Base-by-base conservation (phyloP, 2,797 vertebrate genomes). In the Benthosema pterotum region DNA sequence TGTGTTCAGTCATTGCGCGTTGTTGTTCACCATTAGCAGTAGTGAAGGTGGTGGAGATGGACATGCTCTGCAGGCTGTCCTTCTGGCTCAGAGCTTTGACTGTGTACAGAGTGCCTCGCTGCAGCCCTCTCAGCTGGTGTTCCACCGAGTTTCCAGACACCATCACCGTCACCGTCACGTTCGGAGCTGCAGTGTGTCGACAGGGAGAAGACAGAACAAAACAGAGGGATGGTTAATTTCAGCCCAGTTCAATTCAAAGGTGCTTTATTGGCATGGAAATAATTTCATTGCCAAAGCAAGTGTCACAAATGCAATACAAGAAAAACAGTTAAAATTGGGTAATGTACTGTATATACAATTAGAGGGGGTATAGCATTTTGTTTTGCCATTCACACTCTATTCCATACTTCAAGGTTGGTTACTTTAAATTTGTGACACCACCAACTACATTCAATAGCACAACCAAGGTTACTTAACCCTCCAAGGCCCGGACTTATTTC, bases 41-140 rank as follows among this genome's bases (percentile, higher is more conserved):
- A 25, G 90, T 94, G 69, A 97, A 97, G 57, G 88, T 88, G 48
- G 93, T 91, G 16, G 89, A 92, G 67, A 93, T 82, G 0, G 87
- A 83, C 28, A 89, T 80, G 64, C 94, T 97, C 77, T 92, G 86
- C 19, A 93, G 91, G 45, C 86, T 91, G 70, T 92, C 93, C 58
- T 92, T 92, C 63, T 94, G 91, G 60, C 94, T 96, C 5, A 88
- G 84, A 65, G 95, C 89, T 9, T 92, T 95, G 43, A 94, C 92
- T 0, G 83, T 93, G 83, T 97, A 96, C 80, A 94, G 69, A 1
- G 93, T 96, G 17, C 90, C 92, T 64, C 87, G 85, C 18, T 80
- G 86, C 3, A 97, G 87, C 42, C 87, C 90, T 17, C 79, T 88
- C 48, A 97, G 78, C 16, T 90, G 90, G 69, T 95, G 92, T 65